Evolutionary conservation across 2,888 invertebrate species (phyloP).

Genomic region (Eutolmus rufibarbis): DNA sequence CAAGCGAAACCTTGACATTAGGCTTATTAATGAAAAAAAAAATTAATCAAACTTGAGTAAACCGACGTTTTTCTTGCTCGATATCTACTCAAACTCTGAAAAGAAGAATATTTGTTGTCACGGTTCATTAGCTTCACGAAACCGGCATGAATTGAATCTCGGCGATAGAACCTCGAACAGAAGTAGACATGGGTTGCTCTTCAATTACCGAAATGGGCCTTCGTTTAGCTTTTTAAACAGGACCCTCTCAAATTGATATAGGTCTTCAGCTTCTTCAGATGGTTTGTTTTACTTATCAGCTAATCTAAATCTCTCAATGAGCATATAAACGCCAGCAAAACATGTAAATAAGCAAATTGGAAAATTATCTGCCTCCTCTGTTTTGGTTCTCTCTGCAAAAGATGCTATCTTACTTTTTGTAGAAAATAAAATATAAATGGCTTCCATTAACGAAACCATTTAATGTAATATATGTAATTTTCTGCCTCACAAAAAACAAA

Average conservation of each 20-base stretch:
- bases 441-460: neutral
- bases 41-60: neutral
- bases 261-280: neutral
- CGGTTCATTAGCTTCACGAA: neutral
- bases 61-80: neutral
- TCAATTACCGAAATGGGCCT: neutral
- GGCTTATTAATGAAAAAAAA: neutral
- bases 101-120: neutral
- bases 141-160: neutral
- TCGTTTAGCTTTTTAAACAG: neutral
- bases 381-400: neutral
- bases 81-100: neutral
- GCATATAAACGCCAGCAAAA: neutral
- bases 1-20: neutral
- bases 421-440: neutral
- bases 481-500: no score
- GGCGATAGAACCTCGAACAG: neutral
- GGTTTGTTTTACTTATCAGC: neutral
- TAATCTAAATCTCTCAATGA: neutral
- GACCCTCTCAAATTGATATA: neutral
- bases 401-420: neutral
- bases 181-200: neutral
- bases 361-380: neutral
- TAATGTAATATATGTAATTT: neutral
- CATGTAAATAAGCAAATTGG: neutral